These are phyloP conservation scores for Strix uralensis DNA, from an alignment of 2,113 vertebrate genomes.

Conservation along the genomic window DNA sequence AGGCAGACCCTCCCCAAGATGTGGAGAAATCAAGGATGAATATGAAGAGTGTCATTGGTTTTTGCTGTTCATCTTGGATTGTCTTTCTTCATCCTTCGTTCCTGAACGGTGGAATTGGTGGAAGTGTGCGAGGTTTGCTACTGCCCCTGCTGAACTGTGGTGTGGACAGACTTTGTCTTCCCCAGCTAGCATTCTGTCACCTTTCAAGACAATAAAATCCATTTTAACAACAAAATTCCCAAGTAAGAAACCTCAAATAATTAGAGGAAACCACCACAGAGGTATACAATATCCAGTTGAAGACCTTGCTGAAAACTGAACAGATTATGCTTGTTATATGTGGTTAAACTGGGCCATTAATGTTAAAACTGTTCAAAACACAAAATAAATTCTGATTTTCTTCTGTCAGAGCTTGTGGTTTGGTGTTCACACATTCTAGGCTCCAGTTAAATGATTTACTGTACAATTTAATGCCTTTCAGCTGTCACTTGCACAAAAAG, in stretches of 20 bases:
- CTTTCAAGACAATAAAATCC: not conserved
- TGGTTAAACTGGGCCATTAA: conserved; percentile 18
- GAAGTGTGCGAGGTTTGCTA: not conserved
- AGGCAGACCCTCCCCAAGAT: not conserved
- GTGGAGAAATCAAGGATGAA: not conserved
- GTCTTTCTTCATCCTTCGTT: not conserved
- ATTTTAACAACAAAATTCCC: not conserved
- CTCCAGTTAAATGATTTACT: conserved; percentile 51
- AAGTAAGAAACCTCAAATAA: conserved; percentile 33
- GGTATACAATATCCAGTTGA: conserved; percentile 28
- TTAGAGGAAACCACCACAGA: conserved; percentile 20
- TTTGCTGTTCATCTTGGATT: not conserved
- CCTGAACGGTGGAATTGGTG: accelerated
- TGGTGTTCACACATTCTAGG: conserved; percentile 33
- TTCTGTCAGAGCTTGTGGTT: conserved; percentile 41
- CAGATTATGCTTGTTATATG: conserved; percentile 9
- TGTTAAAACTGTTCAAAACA: conserved; percentile 17
- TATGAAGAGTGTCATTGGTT: not conserved
- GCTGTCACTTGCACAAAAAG: not conserved
- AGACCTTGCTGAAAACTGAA: conserved; percentile 55
- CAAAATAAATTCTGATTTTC: conserved; percentile 36
- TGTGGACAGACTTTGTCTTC: not conserved
- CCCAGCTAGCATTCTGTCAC: not conserved
- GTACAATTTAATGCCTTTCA: conserved; percentile 57
- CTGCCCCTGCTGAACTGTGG: not conserved